phyloP scores from a whole-genome alignment of 2,797 vertebrate species.

The Paramormyrops hopkinsi region DNA sequence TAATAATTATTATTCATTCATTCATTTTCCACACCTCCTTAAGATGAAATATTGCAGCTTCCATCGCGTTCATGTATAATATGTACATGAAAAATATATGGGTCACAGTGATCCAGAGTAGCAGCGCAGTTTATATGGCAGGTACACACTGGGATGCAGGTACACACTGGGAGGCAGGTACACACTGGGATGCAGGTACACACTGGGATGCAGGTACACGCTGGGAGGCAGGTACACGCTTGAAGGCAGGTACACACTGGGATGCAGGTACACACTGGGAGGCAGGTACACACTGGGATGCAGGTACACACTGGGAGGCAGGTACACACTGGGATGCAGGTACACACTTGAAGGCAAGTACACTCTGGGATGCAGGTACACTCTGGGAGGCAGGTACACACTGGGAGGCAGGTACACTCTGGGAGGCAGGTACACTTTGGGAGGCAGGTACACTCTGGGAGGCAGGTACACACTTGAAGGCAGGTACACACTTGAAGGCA shows the following conservation, averaged over 20 bases:
- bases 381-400: no score
- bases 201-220: neutral
- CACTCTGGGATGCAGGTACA: no score
- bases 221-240: no score
- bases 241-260: no score
- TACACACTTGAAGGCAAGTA: no score
- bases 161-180: neutral
- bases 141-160: neutral
- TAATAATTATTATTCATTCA: neutral
- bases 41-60: neutral
- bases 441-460: neutral
- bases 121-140: neutral
- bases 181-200: neutral
- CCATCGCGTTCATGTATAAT: neutral
- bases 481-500: neutral
- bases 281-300: no score
- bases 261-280: neutral
- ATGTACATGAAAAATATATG: neutral
- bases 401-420: no score
- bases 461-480: no score
- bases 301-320: neutral
- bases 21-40: neutral
- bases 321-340: no score
- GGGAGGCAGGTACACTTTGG: no score
- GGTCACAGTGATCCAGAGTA: neutral